phyloP scores from a whole-genome alignment of 2,888 invertebrate genomes.

The Luffia ferchaultella region DNA sequence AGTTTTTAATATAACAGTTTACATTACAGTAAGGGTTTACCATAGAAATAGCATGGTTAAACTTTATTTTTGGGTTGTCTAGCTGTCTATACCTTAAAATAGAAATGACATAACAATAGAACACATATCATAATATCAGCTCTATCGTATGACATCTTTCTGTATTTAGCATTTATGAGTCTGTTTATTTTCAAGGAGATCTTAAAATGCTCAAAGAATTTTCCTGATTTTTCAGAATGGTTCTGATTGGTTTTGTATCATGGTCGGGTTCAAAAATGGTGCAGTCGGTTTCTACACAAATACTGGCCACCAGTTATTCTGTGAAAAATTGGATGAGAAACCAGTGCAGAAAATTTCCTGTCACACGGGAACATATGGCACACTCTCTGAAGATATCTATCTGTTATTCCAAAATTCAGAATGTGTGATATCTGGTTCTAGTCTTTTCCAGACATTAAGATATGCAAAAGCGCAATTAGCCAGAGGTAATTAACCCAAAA shows the following conservation, averaged over 20 bases:
- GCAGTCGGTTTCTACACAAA: constrained; percentile 89
- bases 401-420: constrained; percentile 76
- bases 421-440: constrained; percentile 79
- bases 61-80: no score
- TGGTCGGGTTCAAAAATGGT: constrained; percentile 87
- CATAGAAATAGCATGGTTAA: no score
- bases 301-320: constrained; percentile 80
- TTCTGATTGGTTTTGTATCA: constrained; percentile 93
- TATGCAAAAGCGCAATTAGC: constrained; percentile 82
- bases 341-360: constrained; percentile 82
- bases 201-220: neutral
- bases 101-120: no score
- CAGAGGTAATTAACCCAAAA: constrained; percentile 72
- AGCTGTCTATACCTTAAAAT: no score
- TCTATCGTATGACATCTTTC: no score
- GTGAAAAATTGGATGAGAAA: constrained; percentile 86
- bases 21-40: no score
- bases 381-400: constrained; percentile 73
- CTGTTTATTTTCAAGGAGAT: neutral
- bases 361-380: constrained; percentile 66
- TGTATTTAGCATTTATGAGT: no score
- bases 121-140: no score
- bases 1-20: no score
- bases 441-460: constrained; percentile 80
- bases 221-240: constrained; percentile 65